A percentile compares a stretch with the other conserved stretches of the same genome.
phyloP scores from a whole-genome alignment of 1,140 invertebrate genomes.

The Sycophila sp. region DNA sequence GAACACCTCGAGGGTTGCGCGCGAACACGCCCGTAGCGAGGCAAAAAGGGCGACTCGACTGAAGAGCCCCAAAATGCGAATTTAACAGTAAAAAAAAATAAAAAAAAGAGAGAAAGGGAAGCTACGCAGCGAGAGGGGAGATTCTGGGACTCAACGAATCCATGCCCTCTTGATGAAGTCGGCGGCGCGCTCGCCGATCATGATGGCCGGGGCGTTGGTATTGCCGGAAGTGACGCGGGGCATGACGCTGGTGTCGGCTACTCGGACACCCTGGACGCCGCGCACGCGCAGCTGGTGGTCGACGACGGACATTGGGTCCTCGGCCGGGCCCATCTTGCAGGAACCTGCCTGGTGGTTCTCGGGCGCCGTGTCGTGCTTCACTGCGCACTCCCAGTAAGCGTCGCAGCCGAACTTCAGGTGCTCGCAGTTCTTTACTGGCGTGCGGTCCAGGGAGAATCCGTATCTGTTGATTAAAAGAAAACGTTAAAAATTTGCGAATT shows the following conservation, averaged over 20 bases:
- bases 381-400: conserved; percentile 83
- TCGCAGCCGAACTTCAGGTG: conserved; percentile 78
- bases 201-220: conserved; percentile 83
- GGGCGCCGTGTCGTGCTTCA: conserved; percentile 77
- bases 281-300: conserved; percentile 76
- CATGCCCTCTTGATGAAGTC: conserved; percentile 81
- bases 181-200: conserved; percentile 85
- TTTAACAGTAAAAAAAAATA: neutral
- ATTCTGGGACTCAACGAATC: conserved; percentile 53
- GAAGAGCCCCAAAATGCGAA: too few relatives aligned
- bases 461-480: too few relatives aligned
- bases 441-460: conserved; percentile 77
- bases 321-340: conserved; percentile 80
- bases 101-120: neutral
- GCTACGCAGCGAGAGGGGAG: neutral
- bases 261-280: conserved; percentile 75
- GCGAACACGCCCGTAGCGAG: too few relatives aligned
- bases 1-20: too few relatives aligned
- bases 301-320: conserved; percentile 77
- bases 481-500: too few relatives aligned
- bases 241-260: conserved; percentile 85
- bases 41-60: too few relatives aligned
- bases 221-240: conserved; percentile 80
- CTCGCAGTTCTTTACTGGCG: conserved; percentile 77
- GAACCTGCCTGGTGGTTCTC: conserved; percentile 89